Evolutionary conservation across 2,797 vertebrate genomes (phyloP), one percentile per base, ranked within the genome.

Genomic region (Argentina silus): DNA sequence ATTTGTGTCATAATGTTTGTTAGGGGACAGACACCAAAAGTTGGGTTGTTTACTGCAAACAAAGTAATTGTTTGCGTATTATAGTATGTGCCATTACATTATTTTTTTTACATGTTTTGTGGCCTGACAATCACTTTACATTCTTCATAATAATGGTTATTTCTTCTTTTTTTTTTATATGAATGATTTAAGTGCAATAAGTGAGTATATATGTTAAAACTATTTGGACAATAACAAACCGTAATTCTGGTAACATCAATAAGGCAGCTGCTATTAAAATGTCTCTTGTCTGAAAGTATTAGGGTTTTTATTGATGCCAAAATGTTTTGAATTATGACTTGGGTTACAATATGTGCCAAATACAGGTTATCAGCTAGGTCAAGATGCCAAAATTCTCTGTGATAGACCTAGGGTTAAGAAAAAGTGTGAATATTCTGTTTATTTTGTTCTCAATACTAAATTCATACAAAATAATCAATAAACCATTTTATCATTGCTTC

Each of bases 71-170:
- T 43, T 44, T 44, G 4, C 12, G 19, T 60, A 42, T 14, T 45
- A 50, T 66, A 85, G 11, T 83, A 84, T 81, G 77, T 73, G 44
- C 17, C 78, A 85, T 88, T 75, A 84, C 87, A 82, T 83, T 80
- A n/a, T 72, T 36, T 36, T 36, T 36, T 36, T 36, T 36, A n/a
- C n/a, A n/a, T n/a, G n/a, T 89, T 90, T 90, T 90, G 84, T 90
- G 85, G 80, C 78, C 78, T 64, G 83, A 87, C 83, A 87, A 89
- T 88, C 87, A 68, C 80, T 84, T 82, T 64, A 53, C 78, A 78
- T 82, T 7, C 11, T 70, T 72, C 78, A 9, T 21, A n/a, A 82
- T 62, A 17, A 70, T 61, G 67, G 86, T 75, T 71, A 85, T 72
- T 71, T 73, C 15, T 65, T 62, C 72, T 73, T 76, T 78, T 80